phyloP scores from a whole-genome alignment of 2,888 invertebrate genomes.

The Cordilura impudica region DNA sequence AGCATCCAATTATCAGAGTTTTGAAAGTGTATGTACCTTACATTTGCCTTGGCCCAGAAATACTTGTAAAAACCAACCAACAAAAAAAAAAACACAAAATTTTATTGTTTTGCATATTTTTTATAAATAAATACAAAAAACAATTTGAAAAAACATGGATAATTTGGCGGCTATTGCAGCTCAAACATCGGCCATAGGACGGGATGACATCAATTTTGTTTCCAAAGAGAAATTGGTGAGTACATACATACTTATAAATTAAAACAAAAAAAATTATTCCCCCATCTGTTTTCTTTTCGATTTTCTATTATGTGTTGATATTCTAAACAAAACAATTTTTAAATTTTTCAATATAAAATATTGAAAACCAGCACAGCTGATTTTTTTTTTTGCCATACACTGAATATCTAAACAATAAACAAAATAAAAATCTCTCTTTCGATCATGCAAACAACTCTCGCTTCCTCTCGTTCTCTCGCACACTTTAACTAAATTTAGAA shows the following conservation, averaged over 20 bases:
- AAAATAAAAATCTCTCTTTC: not conserved
- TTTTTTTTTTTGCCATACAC: constrained; percentile 18
- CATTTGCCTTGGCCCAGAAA: constrained; percentile 36
- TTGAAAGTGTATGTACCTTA: constrained; percentile 15
- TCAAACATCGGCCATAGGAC: constrained; percentile 83
- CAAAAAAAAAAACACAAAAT: not conserved
- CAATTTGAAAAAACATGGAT: constrained; percentile 80
- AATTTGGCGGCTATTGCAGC: constrained; percentile 85
- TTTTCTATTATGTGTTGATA: constrained; percentile 6
- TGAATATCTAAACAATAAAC: constrained; percentile 18
- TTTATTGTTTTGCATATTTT: constrained; percentile 32
- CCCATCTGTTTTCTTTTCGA: not conserved
- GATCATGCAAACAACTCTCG: too few species aligned
- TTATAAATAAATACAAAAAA: constrained; percentile 33
- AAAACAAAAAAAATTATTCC: not conserved
- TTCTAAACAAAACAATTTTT: constrained; percentile 55
- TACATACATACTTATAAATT: constrained; percentile 46
- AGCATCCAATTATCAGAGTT: constrained; percentile 16
- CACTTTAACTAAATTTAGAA: constrained; percentile 63
- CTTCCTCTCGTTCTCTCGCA: not conserved
- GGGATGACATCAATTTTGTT: constrained; percentile 79
- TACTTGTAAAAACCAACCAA: constrained; percentile 2
- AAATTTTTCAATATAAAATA: constrained; percentile 36
- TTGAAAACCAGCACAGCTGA: constrained; percentile 57
- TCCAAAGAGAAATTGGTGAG: constrained; percentile 75